phyloP scores from a whole-genome alignment of 2,113 vertebrate species.

The Pseudorectes ferrugineus region DNA sequence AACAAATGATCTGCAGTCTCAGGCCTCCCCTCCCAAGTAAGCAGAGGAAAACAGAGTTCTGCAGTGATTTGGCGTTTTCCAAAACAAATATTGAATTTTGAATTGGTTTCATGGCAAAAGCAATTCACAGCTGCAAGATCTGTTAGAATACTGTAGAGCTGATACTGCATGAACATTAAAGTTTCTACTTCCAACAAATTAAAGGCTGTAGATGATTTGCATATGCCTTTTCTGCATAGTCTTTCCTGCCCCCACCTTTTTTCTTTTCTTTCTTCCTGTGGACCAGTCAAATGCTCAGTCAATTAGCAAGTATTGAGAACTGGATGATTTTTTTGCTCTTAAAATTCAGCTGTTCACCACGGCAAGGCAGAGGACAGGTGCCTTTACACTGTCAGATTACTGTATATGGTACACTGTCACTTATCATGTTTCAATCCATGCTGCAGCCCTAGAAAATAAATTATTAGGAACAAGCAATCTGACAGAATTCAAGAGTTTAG shows the following conservation, averaged over 20 bases:
- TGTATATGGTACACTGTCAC: neutral
- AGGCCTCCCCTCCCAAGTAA: neutral
- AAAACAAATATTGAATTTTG: neutral
- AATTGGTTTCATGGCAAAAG: neutral
- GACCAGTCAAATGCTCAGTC: neutral
- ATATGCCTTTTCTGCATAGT: neutral
- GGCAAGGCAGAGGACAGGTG: neutral
- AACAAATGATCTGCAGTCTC: neutral
- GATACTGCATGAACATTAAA: neutral
- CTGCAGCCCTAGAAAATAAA: neutral
- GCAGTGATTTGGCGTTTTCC: neutral
- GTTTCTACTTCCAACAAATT: neutral
- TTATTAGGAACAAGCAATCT: neutral
- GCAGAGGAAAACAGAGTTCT: neutral
- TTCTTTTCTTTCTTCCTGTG: neutral
- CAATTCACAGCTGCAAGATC: neutral
- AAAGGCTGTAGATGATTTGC: neutral
- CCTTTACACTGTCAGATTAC: neutral
- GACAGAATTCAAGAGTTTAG: neutral
- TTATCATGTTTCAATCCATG: neutral
- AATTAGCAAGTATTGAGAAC: neutral
- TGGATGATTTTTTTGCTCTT: neutral
- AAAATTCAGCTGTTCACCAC: neutral
- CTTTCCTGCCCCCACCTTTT: accelerated
- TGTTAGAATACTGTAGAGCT: neutral